Percentiles rank a stretch among this genome's conserved stretches.
phyloP scores from a whole-genome alignment of 2,888 invertebrate genomes.

The Andrena hattorfiana region DNA sequence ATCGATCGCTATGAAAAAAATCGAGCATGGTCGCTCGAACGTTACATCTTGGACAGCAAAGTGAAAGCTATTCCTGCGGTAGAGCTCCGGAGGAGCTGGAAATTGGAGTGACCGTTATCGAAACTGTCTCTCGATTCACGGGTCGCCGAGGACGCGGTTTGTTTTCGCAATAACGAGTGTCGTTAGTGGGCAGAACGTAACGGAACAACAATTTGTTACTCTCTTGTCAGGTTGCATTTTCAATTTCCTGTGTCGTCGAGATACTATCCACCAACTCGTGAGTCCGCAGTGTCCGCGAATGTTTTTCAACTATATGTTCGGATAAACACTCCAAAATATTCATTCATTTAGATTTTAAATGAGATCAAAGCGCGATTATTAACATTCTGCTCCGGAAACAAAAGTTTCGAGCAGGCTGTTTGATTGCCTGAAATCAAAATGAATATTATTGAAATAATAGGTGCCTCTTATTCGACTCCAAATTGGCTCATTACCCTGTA shows the following conservation, averaged over 20 bases:
- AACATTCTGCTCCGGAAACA: neutral
- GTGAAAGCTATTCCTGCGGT: conserved; percentile 53
- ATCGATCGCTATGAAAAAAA: conserved; percentile 24
- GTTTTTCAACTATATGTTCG: neutral
- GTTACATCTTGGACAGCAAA: conserved; percentile 21
- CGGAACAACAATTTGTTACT: conserved; percentile 14
- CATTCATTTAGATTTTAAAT: neutral
- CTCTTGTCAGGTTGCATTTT: neutral
- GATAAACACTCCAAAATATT: neutral
- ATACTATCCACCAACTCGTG: neutral
- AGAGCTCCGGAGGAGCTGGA: conserved; percentile 21
- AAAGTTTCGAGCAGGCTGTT: neutral
- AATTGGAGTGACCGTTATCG: conserved; percentile 60
- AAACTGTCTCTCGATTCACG: conserved; percentile 23
- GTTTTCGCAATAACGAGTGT: conserved; percentile 36
- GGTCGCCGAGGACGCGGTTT: conserved; percentile 1
- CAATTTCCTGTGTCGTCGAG: neutral
- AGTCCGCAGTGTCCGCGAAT: neutral
- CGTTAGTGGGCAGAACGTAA: conserved; percentile 27
- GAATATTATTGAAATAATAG: neutral
- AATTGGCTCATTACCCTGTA: neutral
- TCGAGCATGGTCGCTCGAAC: conserved; percentile 23
- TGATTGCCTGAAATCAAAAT: too few relatives aligned
- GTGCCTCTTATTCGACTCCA: too few relatives aligned
- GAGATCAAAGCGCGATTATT: neutral